Evolutionary conservation across 1,140 invertebrate species (phyloP), one percentile per base, ranked within the genome.

Genomic region (Meloidogyne chitwoodi): DNA sequence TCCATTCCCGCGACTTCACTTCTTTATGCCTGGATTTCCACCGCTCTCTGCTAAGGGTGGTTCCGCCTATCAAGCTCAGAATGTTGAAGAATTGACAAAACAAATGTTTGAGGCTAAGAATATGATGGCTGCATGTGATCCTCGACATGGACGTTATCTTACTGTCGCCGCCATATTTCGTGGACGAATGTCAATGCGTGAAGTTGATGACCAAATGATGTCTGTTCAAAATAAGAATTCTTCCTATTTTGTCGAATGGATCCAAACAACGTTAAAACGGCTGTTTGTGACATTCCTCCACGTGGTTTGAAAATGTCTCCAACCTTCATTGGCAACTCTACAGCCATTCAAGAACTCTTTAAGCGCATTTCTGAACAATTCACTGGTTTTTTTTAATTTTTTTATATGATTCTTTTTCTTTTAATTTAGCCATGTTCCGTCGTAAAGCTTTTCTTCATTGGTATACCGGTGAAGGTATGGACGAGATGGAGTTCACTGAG

Each of bases 1-100:
- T 63, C 94, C 94, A 66, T 96, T 90, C 83, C 94, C 94, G 24
- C 91, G 94, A 85, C 91, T 96, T 8, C 94, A 96, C 88, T 96
- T 96, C 91, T 96, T 95, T 88, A 94, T 94, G 91, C 94, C 94
- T 44, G 94, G 94, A 93, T 73, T 96, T 90, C 83, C 94, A 93
- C 34, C 91, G 93, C 85, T 90, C 95, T 19, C 94, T 95, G 93
- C 93, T 56, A 90, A 93, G 79, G 88, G 89, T 81, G 70, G 88
- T 88, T 92, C 93, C 19, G 79, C 80, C 8, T 83, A 79, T 27
- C 90, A 92, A 77, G 92, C 93, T 0, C 88, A 93, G 2, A 93
- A 93, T 11, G 94, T 96, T 1, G 92, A 93, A 22, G 93, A 94
- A 88, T 88, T 95, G 24, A 94, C 93, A 3, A 91, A 19, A 10